Base-by-base conservation (phyloP, 2,888 invertebrate genomes). In the Pristionchus exspectatus region DNA sequence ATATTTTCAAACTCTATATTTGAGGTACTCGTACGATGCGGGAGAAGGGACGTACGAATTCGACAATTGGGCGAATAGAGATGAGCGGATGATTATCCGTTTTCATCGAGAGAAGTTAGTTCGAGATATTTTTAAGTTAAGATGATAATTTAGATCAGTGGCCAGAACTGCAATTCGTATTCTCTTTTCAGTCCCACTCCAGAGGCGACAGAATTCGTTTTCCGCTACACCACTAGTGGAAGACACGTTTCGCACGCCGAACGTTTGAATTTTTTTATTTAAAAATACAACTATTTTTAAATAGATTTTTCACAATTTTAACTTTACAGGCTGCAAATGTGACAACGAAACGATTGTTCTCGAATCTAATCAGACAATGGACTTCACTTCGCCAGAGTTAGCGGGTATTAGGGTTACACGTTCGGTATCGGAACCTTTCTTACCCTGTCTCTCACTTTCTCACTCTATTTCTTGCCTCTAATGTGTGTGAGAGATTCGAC, bases 71-170 rank as follows among this genome's bases (percentile, higher is more conserved):
- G 27, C 69, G 77, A 77, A 38, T 18, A 21, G 44, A 44, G 77
- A 21, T 21, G 77, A 77, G 38, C 2, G 44, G 33, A 38, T 77
- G 44, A 38, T 38, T n/a, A 38, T 77, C 21, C 33, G 44, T 18
- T 77, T 38, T 27, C 77, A 77, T 38, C 33, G 77, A 38, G 77
- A 77, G 44, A 33, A 77, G 77, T 77, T 21, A 38, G 77, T 77
- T 3, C 2, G 18, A 5, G 1, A 18, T 59, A n/a, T n/a, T n/a
- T n/a, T n/a, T n/a, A n/a, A n/a, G n/a, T n/a, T n/a, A n/a, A n/a
- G n/a, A n/a, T n/a, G n/a, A n/a, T n/a, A n/a, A n/a, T n/a, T n/a
- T n/a, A n/a, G n/a, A n/a, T 38, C 38, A 3, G 38, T 38, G 38
- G 44, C 9, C 44, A 50, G 12, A 50, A 3, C 12, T 50, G 44